Evolutionary conservation across 1,140 invertebrate genomes (phyloP).

Genomic region (Neoseiulus cucumeris): DNA sequence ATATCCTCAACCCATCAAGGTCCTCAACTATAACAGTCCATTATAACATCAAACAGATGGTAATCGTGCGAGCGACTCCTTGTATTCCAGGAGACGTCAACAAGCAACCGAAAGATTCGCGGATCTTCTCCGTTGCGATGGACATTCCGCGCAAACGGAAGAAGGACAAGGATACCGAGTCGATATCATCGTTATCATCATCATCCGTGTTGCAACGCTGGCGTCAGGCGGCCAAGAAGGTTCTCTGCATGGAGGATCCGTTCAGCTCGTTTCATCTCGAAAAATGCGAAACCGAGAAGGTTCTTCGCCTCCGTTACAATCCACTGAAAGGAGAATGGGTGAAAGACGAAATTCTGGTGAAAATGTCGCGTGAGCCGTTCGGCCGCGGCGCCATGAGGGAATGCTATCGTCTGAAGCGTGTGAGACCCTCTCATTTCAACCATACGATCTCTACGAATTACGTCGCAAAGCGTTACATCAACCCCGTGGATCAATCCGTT

Average conservation of each 20-base stretch:
- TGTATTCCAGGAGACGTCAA: too few relatives aligned
- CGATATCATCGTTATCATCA: background rate
- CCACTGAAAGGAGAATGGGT: conserved; percentile 29
- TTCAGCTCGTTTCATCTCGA: conserved; percentile 31
- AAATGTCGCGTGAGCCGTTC: conserved; percentile 33
- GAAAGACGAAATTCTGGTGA: conserved; percentile 31
- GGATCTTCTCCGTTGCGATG: conserved; percentile 3
- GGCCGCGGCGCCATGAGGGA: conserved; percentile 38
- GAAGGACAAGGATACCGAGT: background rate
- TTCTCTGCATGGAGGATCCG: conserved; percentile 25
- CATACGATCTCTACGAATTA: conserved; percentile 29
- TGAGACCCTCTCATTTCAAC: background rate
- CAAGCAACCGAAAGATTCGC: background rate
- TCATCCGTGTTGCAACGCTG: conserved; percentile 17
- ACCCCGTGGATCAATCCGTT: conserved; percentile 29
- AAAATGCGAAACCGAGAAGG: conserved; percentile 26
- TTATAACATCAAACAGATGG: too few relatives aligned
- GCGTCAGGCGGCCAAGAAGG: conserved; percentile 22
- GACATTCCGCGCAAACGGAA: conserved; percentile 2
- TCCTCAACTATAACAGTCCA: too few relatives aligned
- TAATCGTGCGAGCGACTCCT: too few relatives aligned
- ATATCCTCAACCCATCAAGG: too few relatives aligned
- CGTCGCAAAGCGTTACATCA: conserved; percentile 38
- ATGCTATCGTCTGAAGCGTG: conserved; percentile 26
- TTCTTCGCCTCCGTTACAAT: conserved; percentile 29